Percentiles rank a stretch among this genome's conserved stretches.
Evolutionary conservation across 2,113 vertebrate genomes (phyloP).

Genomic region (Gobiocypris rarus): DNA sequence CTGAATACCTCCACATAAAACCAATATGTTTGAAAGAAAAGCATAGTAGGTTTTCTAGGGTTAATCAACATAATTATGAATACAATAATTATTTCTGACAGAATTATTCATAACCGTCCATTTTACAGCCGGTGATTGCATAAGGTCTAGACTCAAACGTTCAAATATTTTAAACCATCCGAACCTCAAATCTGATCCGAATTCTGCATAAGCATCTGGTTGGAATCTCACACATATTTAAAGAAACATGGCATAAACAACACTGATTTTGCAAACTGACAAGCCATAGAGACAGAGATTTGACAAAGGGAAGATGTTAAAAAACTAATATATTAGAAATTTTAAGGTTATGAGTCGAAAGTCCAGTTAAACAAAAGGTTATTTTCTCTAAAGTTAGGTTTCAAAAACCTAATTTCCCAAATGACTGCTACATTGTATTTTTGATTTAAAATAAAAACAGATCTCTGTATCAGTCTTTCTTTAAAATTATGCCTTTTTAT

Average conservation of each 20-base stretch:
- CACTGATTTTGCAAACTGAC: not conserved
- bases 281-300: not conserved
- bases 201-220: not conserved
- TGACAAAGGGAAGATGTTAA: too few relatives aligned
- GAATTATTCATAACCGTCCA: not conserved
- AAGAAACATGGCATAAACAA: not conserved
- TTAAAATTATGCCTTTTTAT: not conserved
- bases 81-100: not conserved
- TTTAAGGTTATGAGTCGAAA: too few relatives aligned
- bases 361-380: not conserved
- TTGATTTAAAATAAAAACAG: not conserved
- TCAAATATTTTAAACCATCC: not conserved
- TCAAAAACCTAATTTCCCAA: not conserved
- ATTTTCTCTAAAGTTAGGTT: not conserved
- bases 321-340: too few relatives aligned
- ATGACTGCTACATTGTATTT: not conserved
- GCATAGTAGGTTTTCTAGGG: not conserved
- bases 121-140: not conserved
- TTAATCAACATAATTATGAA: not conserved
- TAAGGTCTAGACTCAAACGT: not conserved
- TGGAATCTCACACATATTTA: not conserved
- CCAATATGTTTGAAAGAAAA: not conserved
- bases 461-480: not conserved
- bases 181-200: not conserved
- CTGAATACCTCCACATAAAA: not conserved